A percentile compares a stretch with the other conserved stretches of the same genome.
phyloP scores from a whole-genome alignment of 2,113 vertebrate genomes.

The Sporophila hypoxantha region DNA sequence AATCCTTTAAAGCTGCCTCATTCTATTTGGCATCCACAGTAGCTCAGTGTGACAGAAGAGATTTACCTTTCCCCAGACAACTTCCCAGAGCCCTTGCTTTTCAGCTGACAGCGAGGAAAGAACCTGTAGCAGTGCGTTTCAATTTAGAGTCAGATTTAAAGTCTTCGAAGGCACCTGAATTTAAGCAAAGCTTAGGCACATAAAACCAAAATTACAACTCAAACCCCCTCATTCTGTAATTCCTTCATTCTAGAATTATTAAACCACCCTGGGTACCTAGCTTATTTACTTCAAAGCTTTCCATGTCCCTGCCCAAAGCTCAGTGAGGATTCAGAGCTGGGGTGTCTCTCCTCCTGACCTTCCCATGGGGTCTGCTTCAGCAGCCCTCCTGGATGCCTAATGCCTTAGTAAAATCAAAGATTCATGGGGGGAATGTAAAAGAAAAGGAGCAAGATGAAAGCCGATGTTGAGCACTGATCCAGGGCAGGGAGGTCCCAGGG shows the following conservation, averaged over 20 bases:
- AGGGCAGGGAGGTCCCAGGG: neutral
- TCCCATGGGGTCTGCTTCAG: neutral
- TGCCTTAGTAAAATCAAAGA: neutral
- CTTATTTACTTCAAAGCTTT: constrained; percentile 9
- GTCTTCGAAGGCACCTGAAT: neutral
- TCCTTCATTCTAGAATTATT: constrained; percentile 2
- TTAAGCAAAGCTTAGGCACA: constrained; percentile 15
- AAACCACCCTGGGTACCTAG: neutral
- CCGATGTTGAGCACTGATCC: neutral
- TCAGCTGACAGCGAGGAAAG: constrained; percentile 1
- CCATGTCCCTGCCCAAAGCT: neutral
- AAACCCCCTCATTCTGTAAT: neutral
- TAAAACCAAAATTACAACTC: constrained; percentile 39
- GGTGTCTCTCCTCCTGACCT: neutral
- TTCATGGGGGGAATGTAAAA: neutral
- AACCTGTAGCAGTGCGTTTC: neutral
- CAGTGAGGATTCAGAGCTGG: neutral
- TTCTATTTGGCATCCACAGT: constrained; percentile 40
- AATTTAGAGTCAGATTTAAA: constrained; percentile 27
- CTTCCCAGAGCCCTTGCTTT: constrained; percentile 25
- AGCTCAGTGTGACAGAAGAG: constrained; percentile 42
- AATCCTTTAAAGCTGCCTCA: constrained; percentile 50
- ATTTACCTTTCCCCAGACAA: constrained; percentile 46
- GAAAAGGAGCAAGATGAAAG: neutral
- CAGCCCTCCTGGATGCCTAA: neutral